Base-by-base conservation (phyloP, 2,797 vertebrate genomes). In the Sebastes kiyomatsui region DNA sequence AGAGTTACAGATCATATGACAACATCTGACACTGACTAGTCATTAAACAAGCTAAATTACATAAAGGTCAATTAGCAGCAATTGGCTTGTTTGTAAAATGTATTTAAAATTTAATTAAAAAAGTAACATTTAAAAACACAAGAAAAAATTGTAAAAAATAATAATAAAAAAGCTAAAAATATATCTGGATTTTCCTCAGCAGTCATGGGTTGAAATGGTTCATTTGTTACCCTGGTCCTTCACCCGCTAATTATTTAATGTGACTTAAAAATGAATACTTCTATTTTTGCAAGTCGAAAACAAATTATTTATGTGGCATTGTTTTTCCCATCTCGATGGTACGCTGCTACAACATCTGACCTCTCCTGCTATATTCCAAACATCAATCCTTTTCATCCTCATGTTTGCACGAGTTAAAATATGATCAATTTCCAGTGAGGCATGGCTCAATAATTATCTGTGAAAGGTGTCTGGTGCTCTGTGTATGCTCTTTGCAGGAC, bases 21-120 rank as follows among this genome's bases (percentile, higher is more conserved):
- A 67, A 75, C 54, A 79, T 77, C 79, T 81, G 88, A 86, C 64
- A 61, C 81, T 38, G 27, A 56, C 23, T 85, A 62, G 79, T 88
- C 46, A 75, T 83, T 64, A 78, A 88, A 81, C 58, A 77, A 88
- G 83, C 64, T 65, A 28, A 76, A 79, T 75, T 64, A 68, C 30
- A 7, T 6, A 22, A 9, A 8, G 68, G 49, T 75, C 68, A 72
- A 60, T 86, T 86, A 74, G 74, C 78, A 64, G 22, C 28, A 69
- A 20, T 4, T 72, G 8, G 16, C 56, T 30, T 62, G 33, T 73
- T 68, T 69, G 8, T 52, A 13, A 82, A 33, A 49, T 49, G 7
- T 20, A 49, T 20, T 49, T 20, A 8, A 20, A 49, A 49, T 49
- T 18, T 8, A 1, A 46, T 38, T 38, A 0, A 38, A 38, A 49